These are phyloP conservation scores for Natator depressus DNA, from an alignment of 2,113 vertebrate species.

Conservation along the genomic window DNA sequence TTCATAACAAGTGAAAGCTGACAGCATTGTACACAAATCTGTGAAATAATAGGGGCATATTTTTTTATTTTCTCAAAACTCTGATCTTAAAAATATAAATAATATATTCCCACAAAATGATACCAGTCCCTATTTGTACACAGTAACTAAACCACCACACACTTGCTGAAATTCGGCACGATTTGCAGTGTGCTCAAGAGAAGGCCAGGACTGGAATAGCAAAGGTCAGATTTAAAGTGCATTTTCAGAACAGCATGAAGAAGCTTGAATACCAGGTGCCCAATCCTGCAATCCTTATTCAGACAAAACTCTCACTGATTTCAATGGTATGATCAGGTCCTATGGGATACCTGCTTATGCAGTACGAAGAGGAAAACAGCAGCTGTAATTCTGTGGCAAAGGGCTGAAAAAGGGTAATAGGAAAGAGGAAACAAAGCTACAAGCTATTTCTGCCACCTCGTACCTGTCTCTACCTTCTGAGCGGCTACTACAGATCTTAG, in stretches of 20 bases:
- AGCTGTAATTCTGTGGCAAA: not conserved
- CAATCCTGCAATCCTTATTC: not conserved
- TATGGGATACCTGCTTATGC: not conserved
- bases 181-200: not conserved
- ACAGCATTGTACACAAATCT: not conserved
- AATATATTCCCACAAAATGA: not conserved
- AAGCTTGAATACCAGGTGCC: not conserved
- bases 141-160: not conserved
- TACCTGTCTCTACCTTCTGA: not conserved
- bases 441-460: not conserved
- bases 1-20: not conserved
- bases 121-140: not conserved
- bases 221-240: constrained; percentile 27
- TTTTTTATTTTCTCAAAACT: not conserved
- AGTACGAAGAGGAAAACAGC: not conserved
- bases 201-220: constrained; percentile 5
- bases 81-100: not conserved
- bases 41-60: not conserved
- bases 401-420: not conserved
- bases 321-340: not conserved
- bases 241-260: constrained; percentile 40
- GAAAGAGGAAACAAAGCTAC: not conserved
- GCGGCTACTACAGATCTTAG: too few species aligned
- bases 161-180: not conserved
- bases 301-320: not conserved